A percentile compares a stretch with the other conserved stretches of the same genome.
Evolutionary conservation across 1,140 invertebrate species (phyloP).

Genomic region (Galleria mellonella): DNA sequence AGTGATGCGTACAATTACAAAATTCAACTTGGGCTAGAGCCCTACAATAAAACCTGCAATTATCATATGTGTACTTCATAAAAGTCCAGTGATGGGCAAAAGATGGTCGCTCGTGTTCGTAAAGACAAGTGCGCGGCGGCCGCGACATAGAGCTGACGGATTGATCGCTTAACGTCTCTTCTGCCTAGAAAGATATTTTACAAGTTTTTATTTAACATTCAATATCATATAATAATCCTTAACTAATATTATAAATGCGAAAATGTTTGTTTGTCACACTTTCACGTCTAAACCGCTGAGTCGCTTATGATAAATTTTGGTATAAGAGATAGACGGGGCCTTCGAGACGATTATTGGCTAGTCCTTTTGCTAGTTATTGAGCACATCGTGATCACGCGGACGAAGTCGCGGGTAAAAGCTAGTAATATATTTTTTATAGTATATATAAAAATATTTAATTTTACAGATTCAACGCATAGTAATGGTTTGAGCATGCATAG

Average conservation of each 20-base stretch:
- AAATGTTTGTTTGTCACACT: background rate
- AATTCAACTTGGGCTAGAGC: conserved; percentile 57
- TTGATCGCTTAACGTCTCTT: conserved; percentile 42
- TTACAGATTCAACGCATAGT: too few relatives aligned
- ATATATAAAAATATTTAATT: too few relatives aligned
- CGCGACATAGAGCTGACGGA: conserved; percentile 26
- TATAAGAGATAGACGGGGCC: too few relatives aligned
- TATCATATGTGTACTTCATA: conserved; percentile 68
- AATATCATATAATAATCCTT: background rate
- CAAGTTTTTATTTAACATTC: too few relatives aligned
- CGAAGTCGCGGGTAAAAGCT: too few relatives aligned
- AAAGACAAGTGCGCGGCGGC: conserved; percentile 36
- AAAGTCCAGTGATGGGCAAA: conserved; percentile 48
- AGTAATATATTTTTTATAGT: too few relatives aligned
- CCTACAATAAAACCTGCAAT: conserved; percentile 74
- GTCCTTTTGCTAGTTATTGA: too few relatives aligned
- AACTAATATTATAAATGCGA: background rate
- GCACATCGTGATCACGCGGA: too few relatives aligned
- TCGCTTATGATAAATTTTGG: too few relatives aligned
- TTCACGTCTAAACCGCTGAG: background rate
- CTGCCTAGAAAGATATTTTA: conserved; percentile 37
- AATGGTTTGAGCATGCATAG: too few relatives aligned
- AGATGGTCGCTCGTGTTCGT: conserved; percentile 28
- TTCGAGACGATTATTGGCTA: too few relatives aligned
- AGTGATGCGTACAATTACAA: conserved; percentile 76